Evolutionary conservation across 2,888 invertebrate species (phyloP).

Genomic region (Drosophila monieri): DNA sequence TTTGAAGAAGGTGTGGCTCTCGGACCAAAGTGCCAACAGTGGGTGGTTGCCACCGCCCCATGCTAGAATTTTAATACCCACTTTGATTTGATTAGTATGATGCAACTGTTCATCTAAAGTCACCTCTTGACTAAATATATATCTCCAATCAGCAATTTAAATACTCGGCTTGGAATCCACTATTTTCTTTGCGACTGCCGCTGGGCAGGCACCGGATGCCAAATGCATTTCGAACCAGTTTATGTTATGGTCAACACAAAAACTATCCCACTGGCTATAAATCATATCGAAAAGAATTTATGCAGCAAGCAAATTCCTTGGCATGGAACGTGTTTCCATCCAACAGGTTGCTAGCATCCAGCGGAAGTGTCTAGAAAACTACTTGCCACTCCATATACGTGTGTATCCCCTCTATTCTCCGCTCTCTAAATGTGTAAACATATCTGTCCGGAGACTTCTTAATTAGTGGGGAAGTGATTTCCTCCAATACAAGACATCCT

Average conservation of each 20-base stretch:
- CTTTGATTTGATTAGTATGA: conserved; percentile 35
- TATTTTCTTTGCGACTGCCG: conserved; percentile 21
- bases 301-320: conserved; percentile 72
- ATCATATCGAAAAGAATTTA: conserved; percentile 74
- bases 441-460: conserved; percentile 18
- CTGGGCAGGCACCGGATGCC: conserved; percentile 58
- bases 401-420: conserved; percentile 3
- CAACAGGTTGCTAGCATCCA: conserved; percentile 57
- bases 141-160: conserved; percentile 48
- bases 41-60: background rate
- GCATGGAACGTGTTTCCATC: conserved; percentile 60
- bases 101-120: conserved; percentile 7
- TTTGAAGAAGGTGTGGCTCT: conserved; percentile 6
- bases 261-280: conserved; percentile 51
- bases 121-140: conserved; percentile 12
- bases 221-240: conserved; percentile 70
- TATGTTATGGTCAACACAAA: conserved; percentile 50
- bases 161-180: conserved; percentile 54
- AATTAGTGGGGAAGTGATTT: conserved; percentile 69
- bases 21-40: conserved; percentile 5
- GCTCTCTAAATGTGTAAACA: background rate
- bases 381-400: conserved; percentile 2
- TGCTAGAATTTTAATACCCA: conserved; percentile 29
- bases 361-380: conserved; percentile 66
- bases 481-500: conserved; percentile 67